phyloP scores from a whole-genome alignment of 2,797 vertebrate species.

The Rhynchotus rufescens region DNA sequence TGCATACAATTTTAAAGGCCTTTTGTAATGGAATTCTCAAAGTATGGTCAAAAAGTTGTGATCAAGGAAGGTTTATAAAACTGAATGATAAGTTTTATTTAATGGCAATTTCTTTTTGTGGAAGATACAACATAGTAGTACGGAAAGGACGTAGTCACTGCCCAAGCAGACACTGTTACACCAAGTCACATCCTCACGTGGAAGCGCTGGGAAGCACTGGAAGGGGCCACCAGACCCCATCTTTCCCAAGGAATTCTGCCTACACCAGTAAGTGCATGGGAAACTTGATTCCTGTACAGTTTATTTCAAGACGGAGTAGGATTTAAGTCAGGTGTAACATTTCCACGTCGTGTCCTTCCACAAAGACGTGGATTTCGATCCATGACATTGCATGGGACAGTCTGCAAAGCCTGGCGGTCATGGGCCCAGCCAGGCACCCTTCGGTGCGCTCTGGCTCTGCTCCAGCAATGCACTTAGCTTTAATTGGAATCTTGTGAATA shows the following conservation, averaged over 20 bases:
- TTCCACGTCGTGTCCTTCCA: background rate
- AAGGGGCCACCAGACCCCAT: background rate
- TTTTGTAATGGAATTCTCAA: background rate
- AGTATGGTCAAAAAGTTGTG: background rate
- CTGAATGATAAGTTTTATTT: background rate
- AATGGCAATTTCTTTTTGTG: background rate
- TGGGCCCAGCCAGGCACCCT: background rate
- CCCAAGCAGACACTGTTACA: background rate
- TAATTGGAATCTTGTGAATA: conserved; percentile 37
- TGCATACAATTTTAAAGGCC: background rate
- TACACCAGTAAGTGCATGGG: background rate
- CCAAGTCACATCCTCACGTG: background rate
- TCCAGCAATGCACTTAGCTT: conserved; percentile 59
- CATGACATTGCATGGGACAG: background rate
- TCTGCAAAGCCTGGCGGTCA: background rate
- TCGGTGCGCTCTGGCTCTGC: conserved; percentile 6
- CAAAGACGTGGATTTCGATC: background rate
- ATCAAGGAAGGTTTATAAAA: background rate
- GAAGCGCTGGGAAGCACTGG: background rate
- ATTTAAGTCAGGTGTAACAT: background rate
- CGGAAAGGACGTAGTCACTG: background rate
- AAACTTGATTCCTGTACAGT: background rate
- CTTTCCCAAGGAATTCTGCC: background rate
- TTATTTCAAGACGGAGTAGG: background rate
- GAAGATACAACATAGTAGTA: background rate